These are phyloP conservation scores for Halocaridina rubra DNA, from an alignment of 2,888 invertebrate genomes.

Conservation along the genomic window DNA sequence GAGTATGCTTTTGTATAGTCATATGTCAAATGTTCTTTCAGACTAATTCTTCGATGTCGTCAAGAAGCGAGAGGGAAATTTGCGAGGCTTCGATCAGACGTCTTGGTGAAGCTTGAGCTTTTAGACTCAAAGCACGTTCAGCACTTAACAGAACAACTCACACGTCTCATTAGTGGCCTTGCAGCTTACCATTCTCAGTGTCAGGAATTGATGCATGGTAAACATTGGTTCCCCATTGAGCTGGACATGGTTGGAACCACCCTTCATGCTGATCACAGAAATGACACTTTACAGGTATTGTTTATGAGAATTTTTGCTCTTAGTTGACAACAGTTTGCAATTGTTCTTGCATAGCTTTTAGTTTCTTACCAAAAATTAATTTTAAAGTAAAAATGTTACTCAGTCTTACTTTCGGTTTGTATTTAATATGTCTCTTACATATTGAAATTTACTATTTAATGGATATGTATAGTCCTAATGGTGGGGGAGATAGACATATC, in stretches of 20 bases:
- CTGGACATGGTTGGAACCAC: conserved; percentile 92
- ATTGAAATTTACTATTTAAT: background rate
- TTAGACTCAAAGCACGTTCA: conserved; percentile 98
- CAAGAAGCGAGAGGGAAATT: conserved; percentile 91
- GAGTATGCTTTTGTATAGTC: too few species aligned
- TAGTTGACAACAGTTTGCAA: background rate
- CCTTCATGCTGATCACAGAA: conserved; percentile 71
- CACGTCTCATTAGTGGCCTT: conserved; percentile 75
- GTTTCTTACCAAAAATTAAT: background rate
- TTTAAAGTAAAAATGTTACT: background rate
- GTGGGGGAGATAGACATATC: background rate
- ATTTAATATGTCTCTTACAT: background rate
- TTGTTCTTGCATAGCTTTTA: background rate
- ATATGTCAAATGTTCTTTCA: too few species aligned
- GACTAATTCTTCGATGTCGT: conserved; percentile 91
- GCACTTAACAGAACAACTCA: conserved; percentile 86
- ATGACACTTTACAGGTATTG: conserved; percentile 25
- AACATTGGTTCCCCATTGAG: conserved; percentile 93
- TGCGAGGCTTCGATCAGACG: conserved; percentile 87
- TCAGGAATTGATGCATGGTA: conserved; percentile 78
- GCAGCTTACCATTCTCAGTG: conserved; percentile 82
- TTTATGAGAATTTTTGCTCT: too few species aligned
- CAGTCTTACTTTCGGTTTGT: background rate
- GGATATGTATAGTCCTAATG: background rate
- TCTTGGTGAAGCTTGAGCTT: conserved; percentile 93